These are phyloP conservation scores for Stramonita haemastoma DNA, from an alignment of 2,888 invertebrate genomes.

Conservation along the genomic window DNA sequence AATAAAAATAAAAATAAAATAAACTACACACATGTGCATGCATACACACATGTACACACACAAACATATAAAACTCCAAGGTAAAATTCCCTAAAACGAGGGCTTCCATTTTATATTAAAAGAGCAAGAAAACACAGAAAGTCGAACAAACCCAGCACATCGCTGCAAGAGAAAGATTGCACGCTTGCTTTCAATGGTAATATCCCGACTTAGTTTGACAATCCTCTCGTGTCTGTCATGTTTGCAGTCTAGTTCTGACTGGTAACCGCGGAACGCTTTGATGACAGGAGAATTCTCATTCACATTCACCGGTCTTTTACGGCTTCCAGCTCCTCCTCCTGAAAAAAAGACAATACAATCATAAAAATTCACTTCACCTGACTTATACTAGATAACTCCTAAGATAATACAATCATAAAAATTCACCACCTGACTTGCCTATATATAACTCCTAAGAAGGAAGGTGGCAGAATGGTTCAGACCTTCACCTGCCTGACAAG, in stretches of 20 bases:
- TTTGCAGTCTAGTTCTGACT: conserved; percentile 83
- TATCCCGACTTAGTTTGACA: conserved; percentile 88
- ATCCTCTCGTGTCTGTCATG: conserved; percentile 91
- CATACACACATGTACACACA: neutral
- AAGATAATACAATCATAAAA: neutral
- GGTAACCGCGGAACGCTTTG: conserved; percentile 67
- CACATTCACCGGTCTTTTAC: conserved; percentile 36
- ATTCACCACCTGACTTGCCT: too few relatives aligned
- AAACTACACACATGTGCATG: too few relatives aligned
- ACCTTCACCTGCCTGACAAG: too few relatives aligned
- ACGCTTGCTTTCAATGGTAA: conserved; percentile 93
- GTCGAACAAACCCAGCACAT: conserved; percentile 80
- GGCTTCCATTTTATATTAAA: neutral
- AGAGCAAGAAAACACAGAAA: neutral
- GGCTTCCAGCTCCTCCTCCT: neutral
- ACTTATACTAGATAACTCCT: too few relatives aligned
- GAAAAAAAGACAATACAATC: neutral
- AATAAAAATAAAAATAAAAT: too few relatives aligned
- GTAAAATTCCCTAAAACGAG: too few relatives aligned
- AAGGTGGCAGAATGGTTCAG: too few relatives aligned
- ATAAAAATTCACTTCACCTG: neutral
- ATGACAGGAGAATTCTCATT: conserved; percentile 65
- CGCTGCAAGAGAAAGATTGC: conserved; percentile 92
- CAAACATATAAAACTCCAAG: neutral
- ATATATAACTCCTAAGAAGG: too few relatives aligned